phyloP scores from a whole-genome alignment of 2,113 vertebrate genomes.

The Lanius collurio region DNA sequence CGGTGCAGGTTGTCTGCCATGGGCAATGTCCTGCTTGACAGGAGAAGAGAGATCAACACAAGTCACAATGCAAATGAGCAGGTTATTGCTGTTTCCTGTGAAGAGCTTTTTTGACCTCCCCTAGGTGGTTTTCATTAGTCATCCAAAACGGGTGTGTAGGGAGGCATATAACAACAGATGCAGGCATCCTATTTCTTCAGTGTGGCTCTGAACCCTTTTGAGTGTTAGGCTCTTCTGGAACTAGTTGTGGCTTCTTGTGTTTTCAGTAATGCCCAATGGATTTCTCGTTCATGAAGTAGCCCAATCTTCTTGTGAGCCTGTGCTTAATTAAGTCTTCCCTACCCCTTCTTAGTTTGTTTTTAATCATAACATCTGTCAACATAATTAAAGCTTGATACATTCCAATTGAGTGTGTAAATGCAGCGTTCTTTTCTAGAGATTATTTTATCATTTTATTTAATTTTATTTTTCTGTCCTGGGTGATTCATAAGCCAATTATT shows the following conservation, averaged over 20 bases:
- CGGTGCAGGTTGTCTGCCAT: neutral
- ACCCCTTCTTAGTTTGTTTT: neutral
- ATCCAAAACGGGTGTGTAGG: neutral
- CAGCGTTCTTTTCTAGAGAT: neutral
- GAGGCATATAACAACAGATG: rapidly evolving
- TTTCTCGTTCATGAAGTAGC: neutral
- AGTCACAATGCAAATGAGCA: neutral
- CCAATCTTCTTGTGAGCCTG: neutral
- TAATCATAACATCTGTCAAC: neutral
- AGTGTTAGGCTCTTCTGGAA: neutral
- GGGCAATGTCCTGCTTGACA: neutral
- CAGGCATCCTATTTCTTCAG: rapidly evolving
- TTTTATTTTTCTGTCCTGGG: neutral
- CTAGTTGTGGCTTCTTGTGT: neutral
- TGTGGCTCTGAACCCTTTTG: neutral
- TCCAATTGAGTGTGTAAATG: neutral
- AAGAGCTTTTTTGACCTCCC: neutral
- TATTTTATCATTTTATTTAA: neutral
- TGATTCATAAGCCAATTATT: neutral
- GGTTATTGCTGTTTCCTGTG: neutral
- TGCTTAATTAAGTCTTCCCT: neutral
- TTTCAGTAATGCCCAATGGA: neutral
- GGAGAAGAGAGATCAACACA: neutral
- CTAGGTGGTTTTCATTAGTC: neutral
- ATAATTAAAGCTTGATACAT: neutral